Evolutionary conservation across 2,888 invertebrate species (phyloP), one percentile per base, ranked within the genome.

Genomic region (Coelinius sp.): DNA sequence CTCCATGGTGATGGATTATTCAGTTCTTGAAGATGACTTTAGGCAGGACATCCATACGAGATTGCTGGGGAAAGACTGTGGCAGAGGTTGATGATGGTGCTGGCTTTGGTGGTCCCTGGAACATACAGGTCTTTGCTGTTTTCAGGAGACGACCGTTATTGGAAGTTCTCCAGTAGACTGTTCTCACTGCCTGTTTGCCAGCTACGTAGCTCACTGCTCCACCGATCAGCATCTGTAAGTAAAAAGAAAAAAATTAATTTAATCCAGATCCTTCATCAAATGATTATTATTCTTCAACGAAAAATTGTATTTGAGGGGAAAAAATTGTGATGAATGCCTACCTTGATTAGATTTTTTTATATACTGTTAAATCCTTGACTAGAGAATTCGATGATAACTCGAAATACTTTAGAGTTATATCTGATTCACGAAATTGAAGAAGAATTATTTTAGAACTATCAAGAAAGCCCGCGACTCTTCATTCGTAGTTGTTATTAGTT

Each of bases 171-270:
- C 94, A 94, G 82, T 94, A 94, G 0, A 94, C 92, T 0, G 94
- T 94, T 83, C 94, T 94, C 22, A 94, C 91, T 0, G 93, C 94
- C 81, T 94, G 92, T 73, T 93, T 91, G 63, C 94, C 93, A 63
- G 92, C 92, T 77, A 94, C 92, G 85, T 92, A 93, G 71, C 94
- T 91, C 20, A 93, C 92, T 46, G 93, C 92, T 77, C 92, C 91
- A 79, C 93, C 93, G 75, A 94, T 91, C 84, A 94, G 86, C 80
- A 84, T 84, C 85, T 84, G 72, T 0, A 72, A 49, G 35, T 10
- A 0, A 41, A 31, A 44, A 27, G 44, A 69, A 46, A 53, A 49
- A 38, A 10, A 10, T 38, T 38, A 6, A 38, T 10, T 38, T 12
- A 27, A 44, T n/a, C n/a, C n/a, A n/a, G n/a, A n/a, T n/a, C n/a